Conservation (phyloP, 2,888 invertebrate species). For the Agrotis clavis region DNA sequence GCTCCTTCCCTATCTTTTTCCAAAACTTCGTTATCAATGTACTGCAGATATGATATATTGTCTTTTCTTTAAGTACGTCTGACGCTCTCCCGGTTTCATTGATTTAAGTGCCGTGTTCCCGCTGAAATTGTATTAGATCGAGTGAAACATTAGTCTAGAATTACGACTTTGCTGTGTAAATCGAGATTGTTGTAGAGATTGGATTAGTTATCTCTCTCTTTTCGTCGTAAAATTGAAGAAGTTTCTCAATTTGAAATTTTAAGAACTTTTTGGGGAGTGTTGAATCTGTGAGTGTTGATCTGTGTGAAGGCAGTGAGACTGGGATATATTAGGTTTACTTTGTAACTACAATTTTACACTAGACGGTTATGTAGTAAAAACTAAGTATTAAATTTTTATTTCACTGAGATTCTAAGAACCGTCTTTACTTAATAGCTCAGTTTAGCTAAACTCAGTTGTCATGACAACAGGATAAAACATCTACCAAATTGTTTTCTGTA, state of each 20-base stretch:
- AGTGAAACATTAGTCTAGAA: conserved; percentile 39
- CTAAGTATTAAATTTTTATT: too few species aligned
- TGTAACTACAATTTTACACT: too few species aligned
- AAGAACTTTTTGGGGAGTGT: neutral
- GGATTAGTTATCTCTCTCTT: conserved; percentile 22
- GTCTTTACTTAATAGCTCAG: too few species aligned
- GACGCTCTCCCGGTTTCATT: conserved; percentile 46
- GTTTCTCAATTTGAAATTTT: conserved; percentile 2
- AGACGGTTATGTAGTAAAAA: too few species aligned
- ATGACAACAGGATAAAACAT: too few species aligned
- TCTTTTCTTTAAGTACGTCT: conserved; percentile 44
- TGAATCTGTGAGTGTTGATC: neutral
- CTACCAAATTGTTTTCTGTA: too few species aligned
- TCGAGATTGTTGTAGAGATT: conserved; percentile 40
- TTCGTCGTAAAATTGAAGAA: conserved; percentile 19
- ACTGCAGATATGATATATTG: conserved; percentile 52
- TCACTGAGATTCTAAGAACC: too few species aligned
- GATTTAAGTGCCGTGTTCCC: conserved; percentile 47
- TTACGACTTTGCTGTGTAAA: conserved; percentile 41
- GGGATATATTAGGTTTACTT: too few species aligned
- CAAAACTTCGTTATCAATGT: conserved; percentile 54
- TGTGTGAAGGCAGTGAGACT: accelerated
- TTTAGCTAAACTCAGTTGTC: too few species aligned
- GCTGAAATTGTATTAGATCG: conserved; percentile 32
- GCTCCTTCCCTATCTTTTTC: conserved; percentile 46